Conservation (phyloP, 2,797 vertebrate genomes). For the Pangasius mekongensis region DNA sequence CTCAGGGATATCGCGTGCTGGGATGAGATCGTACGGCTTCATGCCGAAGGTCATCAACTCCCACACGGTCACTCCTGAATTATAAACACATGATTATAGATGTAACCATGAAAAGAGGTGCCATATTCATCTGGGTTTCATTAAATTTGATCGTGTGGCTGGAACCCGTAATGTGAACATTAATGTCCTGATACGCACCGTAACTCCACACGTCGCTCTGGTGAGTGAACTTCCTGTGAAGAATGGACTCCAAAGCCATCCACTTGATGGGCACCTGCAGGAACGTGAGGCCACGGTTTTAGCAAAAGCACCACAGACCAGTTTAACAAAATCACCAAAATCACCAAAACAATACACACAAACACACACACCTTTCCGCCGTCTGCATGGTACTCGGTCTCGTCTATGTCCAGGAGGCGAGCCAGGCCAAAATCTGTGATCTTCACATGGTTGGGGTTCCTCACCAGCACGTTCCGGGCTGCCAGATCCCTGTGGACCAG, state of each 20-base stretch:
- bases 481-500: slow-evolving; percentile 94
- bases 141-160: neutral
- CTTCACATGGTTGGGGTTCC: slow-evolving; percentile 95
- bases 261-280: slow-evolving; percentile 97
- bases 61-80: slow-evolving; percentile 93
- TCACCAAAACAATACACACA: neutral
- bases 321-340: neutral
- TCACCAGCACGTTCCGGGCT: slow-evolving; percentile 93
- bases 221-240: slow-evolving; percentile 93
- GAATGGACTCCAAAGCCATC: slow-evolving; percentile 97
- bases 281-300: neutral
- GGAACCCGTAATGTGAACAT: neutral
- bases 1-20: slow-evolving; percentile 91
- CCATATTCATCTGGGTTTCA: neutral
- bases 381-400: slow-evolving; percentile 95
- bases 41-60: slow-evolving; percentile 98
- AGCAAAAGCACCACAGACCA: neutral
- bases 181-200: slow-evolving; percentile 70
- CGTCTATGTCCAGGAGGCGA: slow-evolving; percentile 91
- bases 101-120: neutral
- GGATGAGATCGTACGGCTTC: slow-evolving; percentile 94
- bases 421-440: slow-evolving; percentile 97
- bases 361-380: slow-evolving; percentile 84
- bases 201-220: slow-evolving; percentile 99
- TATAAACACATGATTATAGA: neutral